Conservation (phyloP, 2,888 invertebrate genomes). For the Drosophila barbarae region DNA sequence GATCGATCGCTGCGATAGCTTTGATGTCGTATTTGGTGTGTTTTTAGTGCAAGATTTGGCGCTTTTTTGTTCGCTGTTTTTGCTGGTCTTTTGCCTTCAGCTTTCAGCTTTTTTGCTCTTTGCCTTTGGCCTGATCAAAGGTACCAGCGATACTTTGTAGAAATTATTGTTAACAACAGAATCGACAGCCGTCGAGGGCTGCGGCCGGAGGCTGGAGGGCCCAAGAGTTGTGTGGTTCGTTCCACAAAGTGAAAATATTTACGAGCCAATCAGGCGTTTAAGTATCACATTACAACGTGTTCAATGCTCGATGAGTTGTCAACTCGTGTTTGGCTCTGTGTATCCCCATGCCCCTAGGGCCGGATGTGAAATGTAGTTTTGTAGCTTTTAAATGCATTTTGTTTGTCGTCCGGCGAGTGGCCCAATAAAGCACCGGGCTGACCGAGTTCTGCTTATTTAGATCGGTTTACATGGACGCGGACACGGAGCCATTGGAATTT, state of each 20-base stretch:
- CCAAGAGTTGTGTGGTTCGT: conserved; percentile 31
- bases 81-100: conserved; percentile 21
- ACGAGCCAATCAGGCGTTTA: conserved; percentile 79
- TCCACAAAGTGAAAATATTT: conserved; percentile 76
- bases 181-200: conserved; percentile 51
- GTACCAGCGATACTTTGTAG: conserved; percentile 72
- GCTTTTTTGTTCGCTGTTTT: conserved; percentile 64
- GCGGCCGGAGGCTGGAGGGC: conserved; percentile 5
- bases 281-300: conserved; percentile 80
- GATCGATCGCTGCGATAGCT: conserved; percentile 78
- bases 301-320: conserved; percentile 79
- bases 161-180: conserved; percentile 78
- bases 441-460: conserved; percentile 66
- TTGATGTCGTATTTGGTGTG: conserved; percentile 78
- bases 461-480: conserved; percentile 76
- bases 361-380: conserved; percentile 68
- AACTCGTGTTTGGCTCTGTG: conserved; percentile 75
- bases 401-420: conserved; percentile 64
- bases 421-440: conserved; percentile 64
- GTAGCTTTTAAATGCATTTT: conserved; percentile 75
- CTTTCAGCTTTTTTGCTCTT: conserved; percentile 13
- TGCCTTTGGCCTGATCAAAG: conserved; percentile 41
- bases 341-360: conserved; percentile 26
- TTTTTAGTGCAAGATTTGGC: conserved; percentile 78
- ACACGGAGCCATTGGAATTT: conserved; percentile 65